phyloP scores from a whole-genome alignment of 2,888 invertebrate genomes.

The Podotricha telesiphe region DNA sequence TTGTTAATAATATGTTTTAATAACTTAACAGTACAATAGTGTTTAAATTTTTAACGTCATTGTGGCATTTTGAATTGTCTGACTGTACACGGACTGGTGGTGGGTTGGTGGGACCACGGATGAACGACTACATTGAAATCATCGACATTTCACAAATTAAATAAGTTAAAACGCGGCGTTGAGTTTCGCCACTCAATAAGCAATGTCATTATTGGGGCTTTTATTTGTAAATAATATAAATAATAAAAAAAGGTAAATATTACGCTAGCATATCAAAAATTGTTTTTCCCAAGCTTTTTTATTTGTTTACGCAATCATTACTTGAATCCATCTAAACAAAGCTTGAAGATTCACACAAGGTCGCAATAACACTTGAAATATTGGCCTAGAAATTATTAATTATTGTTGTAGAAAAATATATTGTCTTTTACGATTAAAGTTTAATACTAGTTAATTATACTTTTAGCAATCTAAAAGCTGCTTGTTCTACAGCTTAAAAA shows the following conservation, averaged over 20 bases:
- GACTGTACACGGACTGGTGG: too few relatives aligned
- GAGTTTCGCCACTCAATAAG: too few relatives aligned
- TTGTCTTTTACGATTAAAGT: neutral
- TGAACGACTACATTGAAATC: too few relatives aligned
- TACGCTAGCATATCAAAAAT: neutral
- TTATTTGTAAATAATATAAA: neutral
- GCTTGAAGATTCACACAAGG: slow-evolving; percentile 5
- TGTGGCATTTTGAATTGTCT: too few relatives aligned
- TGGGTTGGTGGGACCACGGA: too few relatives aligned
- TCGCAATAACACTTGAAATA: neutral
- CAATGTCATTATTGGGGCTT: too few relatives aligned
- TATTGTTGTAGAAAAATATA: neutral
- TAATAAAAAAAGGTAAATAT: neutral
- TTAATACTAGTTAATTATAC: too few relatives aligned
- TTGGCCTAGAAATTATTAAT: neutral
- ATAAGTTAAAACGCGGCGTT: too few relatives aligned
- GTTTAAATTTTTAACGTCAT: too few relatives aligned
- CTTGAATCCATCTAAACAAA: neutral
- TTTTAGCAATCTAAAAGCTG: too few relatives aligned
- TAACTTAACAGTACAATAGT: too few relatives aligned
- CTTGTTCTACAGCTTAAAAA: neutral
- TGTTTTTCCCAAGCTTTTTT: neutral
- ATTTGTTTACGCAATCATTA: neutral
- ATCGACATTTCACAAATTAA: too few relatives aligned
- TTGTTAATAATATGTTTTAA: neutral